Base-by-base conservation (phyloP, 1,140 invertebrate genomes). In the Meteorus sp. region DNA sequence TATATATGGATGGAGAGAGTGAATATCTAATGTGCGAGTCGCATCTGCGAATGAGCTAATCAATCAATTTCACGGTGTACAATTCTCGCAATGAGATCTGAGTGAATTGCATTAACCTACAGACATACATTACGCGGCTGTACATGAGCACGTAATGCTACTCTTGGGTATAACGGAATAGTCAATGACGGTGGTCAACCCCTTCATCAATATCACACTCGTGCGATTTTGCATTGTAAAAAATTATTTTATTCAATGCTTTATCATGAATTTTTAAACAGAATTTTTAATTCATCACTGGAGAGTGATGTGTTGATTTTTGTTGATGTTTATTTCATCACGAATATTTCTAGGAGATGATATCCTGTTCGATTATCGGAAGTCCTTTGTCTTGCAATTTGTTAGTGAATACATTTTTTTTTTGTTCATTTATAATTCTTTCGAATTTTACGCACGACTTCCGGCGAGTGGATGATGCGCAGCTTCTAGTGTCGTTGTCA, bases 101-200 rank as follows among this genome's bases (percentile, higher is more conserved):
- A 72, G 70, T 65, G 75, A 76, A 78, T 78, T 74, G 70, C 74
- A 77, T 78, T 80, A 80, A 79, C 78, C 78, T 78, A 79, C 73
- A 79, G 78, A 78, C 78, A 78, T 72, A 79, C 65, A 77, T 79
- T 74, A 67, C 65, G 58, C 61, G 61, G 66, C 63, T 69, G 62
- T 68, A 63, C 70, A 64, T 67, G 65, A 60, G 55, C 59, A 48
- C 45, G 29, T 53, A 39, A 43, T 56, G 44, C 25, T 33, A 20
- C 51, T 22, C 17, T 33, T 22, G 48, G 52, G 64, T 65, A 66
- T 67, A 62, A 59, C 62, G n/a, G n/a, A n/a, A n/a, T n/a, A n/a
- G n/a, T n/a, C n/a, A 56, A 44, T 57, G 53, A 59, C 63, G 51
- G 41, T 64, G 66, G 62, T 66, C 62, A 62, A 39, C 39, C 44